These are phyloP conservation scores for Sinopyrophorus schimmeli DNA, from an alignment of 2,888 invertebrate species.

Conservation along the genomic window DNA sequence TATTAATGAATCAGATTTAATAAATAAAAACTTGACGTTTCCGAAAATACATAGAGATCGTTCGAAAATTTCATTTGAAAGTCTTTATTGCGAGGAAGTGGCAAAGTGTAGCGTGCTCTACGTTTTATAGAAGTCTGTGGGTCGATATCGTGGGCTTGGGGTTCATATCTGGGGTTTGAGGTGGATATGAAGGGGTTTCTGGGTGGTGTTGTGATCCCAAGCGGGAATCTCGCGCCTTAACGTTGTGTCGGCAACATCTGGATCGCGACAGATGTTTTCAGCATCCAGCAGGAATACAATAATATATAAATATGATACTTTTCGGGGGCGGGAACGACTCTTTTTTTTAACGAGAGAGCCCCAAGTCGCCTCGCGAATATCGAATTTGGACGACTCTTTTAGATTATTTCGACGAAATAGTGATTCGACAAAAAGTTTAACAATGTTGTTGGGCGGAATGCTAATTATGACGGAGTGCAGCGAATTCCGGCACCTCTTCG, in stretches of 20 bases:
- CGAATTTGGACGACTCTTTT: not conserved
- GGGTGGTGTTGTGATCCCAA: conserved; percentile 33
- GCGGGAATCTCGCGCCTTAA: conserved; percentile 36
- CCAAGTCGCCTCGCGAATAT: not conserved
- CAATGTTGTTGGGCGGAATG: conserved; percentile 49
- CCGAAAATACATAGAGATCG: too few relatives aligned
- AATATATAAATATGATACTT: conserved; percentile 38
- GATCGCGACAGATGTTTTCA: conserved; percentile 42
- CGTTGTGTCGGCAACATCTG: conserved; percentile 43
- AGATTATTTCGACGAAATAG: not conserved
- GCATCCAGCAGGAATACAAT: conserved; percentile 39
- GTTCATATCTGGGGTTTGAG: conserved; percentile 41
- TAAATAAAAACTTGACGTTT: too few relatives aligned
- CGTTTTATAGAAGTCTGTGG: conserved; percentile 35
- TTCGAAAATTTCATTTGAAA: too few relatives aligned
- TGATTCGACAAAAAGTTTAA: conserved; percentile 45
- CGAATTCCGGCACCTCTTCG: conserved; percentile 49
- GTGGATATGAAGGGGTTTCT: conserved; percentile 35
- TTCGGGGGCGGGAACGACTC: conserved; percentile 11
- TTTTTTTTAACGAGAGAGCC: not conserved
- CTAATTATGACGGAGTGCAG: conserved; percentile 53
- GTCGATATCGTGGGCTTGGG: conserved; percentile 39
- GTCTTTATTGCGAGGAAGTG: conserved; percentile 12
- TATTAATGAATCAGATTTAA: too few relatives aligned
- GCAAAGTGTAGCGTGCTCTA: conserved; percentile 18